Evolutionary conservation across 1,140 invertebrate genomes (phyloP), one percentile per base, ranked within the genome.

Genomic region (Amphibalanus amphitrite): DNA sequence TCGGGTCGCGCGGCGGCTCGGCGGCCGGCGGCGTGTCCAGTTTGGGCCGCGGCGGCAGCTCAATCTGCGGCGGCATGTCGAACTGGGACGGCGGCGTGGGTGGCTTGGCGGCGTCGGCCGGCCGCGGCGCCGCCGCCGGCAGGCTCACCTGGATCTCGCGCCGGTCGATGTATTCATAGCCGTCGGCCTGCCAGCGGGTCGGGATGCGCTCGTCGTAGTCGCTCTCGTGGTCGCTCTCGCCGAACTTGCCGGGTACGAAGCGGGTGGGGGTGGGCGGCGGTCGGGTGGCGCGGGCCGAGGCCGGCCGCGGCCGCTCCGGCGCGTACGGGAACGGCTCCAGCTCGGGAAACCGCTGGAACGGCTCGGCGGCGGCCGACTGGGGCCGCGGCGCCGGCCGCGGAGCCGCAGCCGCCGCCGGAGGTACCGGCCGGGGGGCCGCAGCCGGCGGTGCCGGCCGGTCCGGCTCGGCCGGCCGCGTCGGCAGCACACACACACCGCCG

Each of bases 171-270:
- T 72, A 33, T 25, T 73, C 65, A 23, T 30, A 29, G 23, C 26
- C 38, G 47, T 29, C 38, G 25, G 74, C 74, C 33, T 73, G 72
- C 76, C 88, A 89, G 29, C 85, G 79, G 0, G 86, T 82, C 70
- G 83, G 82, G 76, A 88, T 86, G 73, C 83, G 70, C 40, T 82
- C 82, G 70, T 89, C 88, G 73, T 86, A 87, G 76, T 90, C 88
- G 76, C 87, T 90, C 78, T 89, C 87, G 74, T 89, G 89, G 76
- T 90, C 88, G 76, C 86, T 87, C 81, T 81, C 86, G 40, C 83
- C 81, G 76, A 88, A 88, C 79, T 89, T 87, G 69, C 86, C 83
- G 75, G 86, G 84, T 69, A 87, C 77, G 80, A 90, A 87, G 83
- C 86, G 85, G 59, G 84, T 84, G 74, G 87, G 83, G 79, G 84